A percentile compares a stretch with the other conserved stretches of the same genome.
phyloP scores from a whole-genome alignment of 2,888 invertebrate species.

The Xiphydria camelus region DNA sequence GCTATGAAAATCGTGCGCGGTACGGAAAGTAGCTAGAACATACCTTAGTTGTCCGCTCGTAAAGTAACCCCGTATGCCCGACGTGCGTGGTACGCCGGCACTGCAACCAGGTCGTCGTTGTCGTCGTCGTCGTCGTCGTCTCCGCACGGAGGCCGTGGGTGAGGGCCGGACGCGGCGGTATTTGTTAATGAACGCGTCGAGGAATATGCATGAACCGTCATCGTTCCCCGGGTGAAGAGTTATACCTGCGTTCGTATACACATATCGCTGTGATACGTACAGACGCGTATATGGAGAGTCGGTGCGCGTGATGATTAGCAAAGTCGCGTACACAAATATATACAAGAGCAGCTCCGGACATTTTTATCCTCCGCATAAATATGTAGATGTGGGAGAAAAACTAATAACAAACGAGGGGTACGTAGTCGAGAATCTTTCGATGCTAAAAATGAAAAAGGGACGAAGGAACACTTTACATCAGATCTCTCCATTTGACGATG shows the following conservation, averaged over 20 bases:
- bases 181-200: conserved; percentile 41
- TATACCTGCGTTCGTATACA: conserved; percentile 50
- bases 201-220: conserved; percentile 53
- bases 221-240: conserved; percentile 33
- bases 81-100: conserved; percentile 32
- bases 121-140: conserved; percentile 16
- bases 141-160: conserved; percentile 29
- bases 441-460: no score
- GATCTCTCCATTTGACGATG: no score
- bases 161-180: conserved; percentile 17
- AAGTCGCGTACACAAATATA: conserved; percentile 16
- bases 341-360: conserved; percentile 1
- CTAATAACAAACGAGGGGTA: no score
- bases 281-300: no score
- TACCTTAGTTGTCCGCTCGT: conserved; percentile 58
- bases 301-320: conserved; percentile 24
- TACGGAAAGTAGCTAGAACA: conserved; percentile 35
- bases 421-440: no score
- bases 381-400: no score
- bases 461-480: no score
- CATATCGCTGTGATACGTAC: no score
- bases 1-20: no score
- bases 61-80: conserved; percentile 56
- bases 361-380: conserved; percentile 16
- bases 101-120: conserved; percentile 18